Conservation (phyloP, 1,140 invertebrate genomes). For the Andricus grossulariae region DNA sequence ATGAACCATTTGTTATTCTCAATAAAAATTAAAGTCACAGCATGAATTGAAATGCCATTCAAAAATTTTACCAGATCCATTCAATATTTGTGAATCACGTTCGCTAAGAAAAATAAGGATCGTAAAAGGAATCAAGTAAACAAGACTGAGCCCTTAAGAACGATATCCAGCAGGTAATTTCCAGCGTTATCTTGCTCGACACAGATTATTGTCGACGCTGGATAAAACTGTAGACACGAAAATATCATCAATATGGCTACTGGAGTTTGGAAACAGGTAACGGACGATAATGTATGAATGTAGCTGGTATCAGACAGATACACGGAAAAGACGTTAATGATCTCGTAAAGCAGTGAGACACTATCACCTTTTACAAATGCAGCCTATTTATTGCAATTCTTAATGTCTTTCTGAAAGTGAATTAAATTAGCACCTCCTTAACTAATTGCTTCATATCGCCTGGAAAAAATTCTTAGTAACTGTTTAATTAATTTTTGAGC, state of each 20-base stretch:
- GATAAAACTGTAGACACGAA: constrained; percentile 16
- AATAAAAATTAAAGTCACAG: too few species aligned
- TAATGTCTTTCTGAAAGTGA: background rate
- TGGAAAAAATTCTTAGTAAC: too few species aligned
- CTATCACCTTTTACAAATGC: constrained; percentile 43
- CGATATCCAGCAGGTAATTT: constrained; percentile 13
- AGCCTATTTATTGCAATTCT: constrained; percentile 1
- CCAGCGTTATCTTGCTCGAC: constrained; percentile 4
- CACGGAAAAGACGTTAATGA: constrained; percentile 50
- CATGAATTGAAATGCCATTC: too few species aligned
- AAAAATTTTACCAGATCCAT: background rate
- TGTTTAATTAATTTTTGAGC: too few species aligned
- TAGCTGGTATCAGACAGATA: constrained; percentile 42
- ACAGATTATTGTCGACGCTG: constrained; percentile 8
- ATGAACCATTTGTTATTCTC: too few species aligned
- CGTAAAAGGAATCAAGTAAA: background rate
- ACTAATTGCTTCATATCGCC: background rate
- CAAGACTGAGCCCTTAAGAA: background rate
- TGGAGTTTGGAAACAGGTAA: constrained; percentile 56
- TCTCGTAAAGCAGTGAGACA: constrained; percentile 54
- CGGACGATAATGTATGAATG: constrained; percentile 57
- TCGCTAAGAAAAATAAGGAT: background rate
- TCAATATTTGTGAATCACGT: background rate
- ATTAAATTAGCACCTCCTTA: background rate
- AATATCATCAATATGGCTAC: constrained; percentile 41